phyloP scores from a whole-genome alignment of 53 echinoderm and acorn worm genomes.

The Antedon mediterranea region DNA sequence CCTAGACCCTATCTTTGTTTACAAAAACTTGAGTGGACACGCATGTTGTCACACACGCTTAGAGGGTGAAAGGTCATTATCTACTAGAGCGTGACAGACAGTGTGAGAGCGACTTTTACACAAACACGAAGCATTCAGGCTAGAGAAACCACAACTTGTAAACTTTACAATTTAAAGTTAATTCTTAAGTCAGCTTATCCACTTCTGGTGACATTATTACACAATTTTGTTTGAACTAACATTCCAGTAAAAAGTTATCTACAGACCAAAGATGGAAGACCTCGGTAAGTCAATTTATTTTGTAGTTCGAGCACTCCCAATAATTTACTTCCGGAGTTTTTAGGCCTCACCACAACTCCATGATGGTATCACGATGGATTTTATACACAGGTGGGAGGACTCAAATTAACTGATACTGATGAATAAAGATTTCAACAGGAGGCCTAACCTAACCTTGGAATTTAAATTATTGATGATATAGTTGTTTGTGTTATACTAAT shows the following conservation, averaged over 20 bases:
- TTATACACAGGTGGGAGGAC: too few species aligned
- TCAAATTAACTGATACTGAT: too few species aligned
- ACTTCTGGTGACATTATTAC: background rate
- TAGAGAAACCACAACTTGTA: background rate
- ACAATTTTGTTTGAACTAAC: background rate
- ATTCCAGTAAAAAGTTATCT: background rate
- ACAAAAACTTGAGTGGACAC: background rate
- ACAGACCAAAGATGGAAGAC: slow-evolving; percentile 19
- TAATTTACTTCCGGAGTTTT: background rate
- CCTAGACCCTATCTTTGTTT: too few species aligned
- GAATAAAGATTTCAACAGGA: too few species aligned
- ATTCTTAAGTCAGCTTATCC: background rate
- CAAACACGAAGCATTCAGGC: background rate
- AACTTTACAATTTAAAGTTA: background rate
- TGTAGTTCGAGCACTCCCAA: background rate
- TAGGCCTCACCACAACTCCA: background rate
- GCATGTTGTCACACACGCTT: background rate
- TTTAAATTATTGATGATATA: too few species aligned
- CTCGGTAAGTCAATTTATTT: slow-evolving; percentile 12
- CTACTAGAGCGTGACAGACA: background rate
- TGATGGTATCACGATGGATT: too few species aligned
- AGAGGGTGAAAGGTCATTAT: background rate
- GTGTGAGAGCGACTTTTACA: background rate
- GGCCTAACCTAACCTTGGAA: too few species aligned
- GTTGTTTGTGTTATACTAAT: too few species aligned